These are phyloP conservation scores for Siniperca obscura DNA, from an alignment of 2,797 vertebrate genomes.

Conservation along the genomic window DNA sequence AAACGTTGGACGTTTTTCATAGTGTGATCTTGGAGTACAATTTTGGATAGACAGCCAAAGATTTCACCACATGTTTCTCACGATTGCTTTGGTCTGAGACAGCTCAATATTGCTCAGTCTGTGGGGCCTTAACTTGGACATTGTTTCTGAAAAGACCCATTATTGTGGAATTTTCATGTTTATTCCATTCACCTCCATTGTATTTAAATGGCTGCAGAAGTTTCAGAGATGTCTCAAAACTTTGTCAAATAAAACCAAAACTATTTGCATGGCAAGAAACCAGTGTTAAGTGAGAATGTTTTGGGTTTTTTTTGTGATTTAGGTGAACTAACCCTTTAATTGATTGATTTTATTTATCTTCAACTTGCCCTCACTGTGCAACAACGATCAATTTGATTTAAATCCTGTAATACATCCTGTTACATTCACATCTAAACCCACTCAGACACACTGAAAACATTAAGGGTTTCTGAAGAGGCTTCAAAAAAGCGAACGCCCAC, in stretches of 20 bases:
- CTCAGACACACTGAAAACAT: conserved; percentile 54
- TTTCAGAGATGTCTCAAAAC: background rate
- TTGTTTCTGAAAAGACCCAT: background rate
- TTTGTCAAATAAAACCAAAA: background rate
- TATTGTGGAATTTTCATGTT: too few species aligned
- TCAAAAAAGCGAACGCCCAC: conserved; percentile 48
- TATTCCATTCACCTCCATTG: background rate
- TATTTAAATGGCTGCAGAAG: background rate
- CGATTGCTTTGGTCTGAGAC: background rate
- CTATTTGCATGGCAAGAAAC: background rate
- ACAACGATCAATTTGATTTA: background rate
- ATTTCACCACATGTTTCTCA: background rate
- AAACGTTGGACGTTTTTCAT: background rate
- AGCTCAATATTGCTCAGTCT: background rate
- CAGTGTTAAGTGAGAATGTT: background rate
- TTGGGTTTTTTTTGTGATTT: background rate
- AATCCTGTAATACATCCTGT: conserved; percentile 32
- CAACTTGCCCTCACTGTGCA: background rate
- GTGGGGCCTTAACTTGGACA: background rate
- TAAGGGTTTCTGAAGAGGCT: conserved; percentile 32
- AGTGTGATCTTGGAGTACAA: background rate
- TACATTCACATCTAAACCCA: conserved; percentile 15
- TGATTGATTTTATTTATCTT: background rate
- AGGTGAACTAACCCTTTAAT: background rate
- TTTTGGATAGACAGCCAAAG: background rate